Conservation (phyloP, 1,140 invertebrate species). For the Cryptotermes secundus region DNA sequence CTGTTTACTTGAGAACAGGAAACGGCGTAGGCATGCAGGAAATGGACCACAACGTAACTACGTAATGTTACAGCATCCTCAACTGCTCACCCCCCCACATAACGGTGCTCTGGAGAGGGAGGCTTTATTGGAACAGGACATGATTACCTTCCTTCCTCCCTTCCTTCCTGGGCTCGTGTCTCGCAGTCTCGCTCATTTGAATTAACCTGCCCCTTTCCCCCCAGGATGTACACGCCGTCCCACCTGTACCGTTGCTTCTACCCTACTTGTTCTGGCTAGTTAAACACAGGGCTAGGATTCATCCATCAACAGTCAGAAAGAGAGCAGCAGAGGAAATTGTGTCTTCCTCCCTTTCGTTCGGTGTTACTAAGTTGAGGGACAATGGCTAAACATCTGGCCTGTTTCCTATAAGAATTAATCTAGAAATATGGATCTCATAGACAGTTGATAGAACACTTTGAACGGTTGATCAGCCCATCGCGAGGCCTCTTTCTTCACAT, state of each 20-base stretch:
- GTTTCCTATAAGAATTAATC: no score
- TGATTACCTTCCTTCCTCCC: background rate
- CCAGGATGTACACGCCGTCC: background rate
- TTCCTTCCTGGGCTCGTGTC: background rate
- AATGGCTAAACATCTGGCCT: no score
- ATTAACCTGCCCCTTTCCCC: background rate
- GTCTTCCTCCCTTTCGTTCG: no score
- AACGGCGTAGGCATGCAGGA: background rate
- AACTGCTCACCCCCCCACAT: background rate
- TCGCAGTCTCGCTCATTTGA: background rate
- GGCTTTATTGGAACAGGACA: background rate
- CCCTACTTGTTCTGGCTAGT: background rate
- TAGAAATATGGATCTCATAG: no score
- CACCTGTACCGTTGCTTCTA: background rate
- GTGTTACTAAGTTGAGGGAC: no score
- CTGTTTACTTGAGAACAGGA: background rate
- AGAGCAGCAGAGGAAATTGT: background rate
- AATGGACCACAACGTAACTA: conserved; percentile 6
- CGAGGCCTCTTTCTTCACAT: no score
- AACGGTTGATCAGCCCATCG: no score
- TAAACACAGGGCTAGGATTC: background rate
- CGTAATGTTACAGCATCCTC: background rate
- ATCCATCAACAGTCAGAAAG: background rate
- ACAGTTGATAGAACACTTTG: no score
- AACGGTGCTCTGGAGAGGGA: background rate